phyloP scores from a whole-genome alignment of 2,113 vertebrate genomes.

The Glaucidium brasilianum region DNA sequence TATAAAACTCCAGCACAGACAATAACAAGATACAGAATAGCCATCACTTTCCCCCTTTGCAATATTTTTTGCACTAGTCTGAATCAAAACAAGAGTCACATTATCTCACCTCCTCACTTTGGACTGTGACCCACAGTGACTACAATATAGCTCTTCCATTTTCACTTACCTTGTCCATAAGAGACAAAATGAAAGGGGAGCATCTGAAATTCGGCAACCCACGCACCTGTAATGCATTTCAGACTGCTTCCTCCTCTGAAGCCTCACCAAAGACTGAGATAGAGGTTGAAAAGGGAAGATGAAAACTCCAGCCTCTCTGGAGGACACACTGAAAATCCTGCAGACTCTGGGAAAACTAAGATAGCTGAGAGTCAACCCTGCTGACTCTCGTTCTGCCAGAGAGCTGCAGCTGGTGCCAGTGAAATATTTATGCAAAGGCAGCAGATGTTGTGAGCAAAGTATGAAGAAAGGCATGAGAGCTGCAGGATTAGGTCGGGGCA shows the following conservation, averaged over 20 bases:
- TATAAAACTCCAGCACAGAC: neutral
- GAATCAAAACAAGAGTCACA: neutral
- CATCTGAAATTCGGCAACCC: neutral
- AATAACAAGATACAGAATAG: neutral
- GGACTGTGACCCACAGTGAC: neutral
- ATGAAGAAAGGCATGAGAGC: neutral
- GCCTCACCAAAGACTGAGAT: neutral
- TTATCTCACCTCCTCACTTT: neutral
- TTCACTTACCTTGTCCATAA: neutral
- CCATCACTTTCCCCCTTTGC: neutral
- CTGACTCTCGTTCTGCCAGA: conserved; percentile 18
- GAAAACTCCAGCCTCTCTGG: neutral
- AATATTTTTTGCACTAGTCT: neutral
- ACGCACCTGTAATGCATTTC: neutral
- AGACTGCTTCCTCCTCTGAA: neutral
- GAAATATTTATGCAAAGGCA: conserved; percentile 15
- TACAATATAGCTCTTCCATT: neutral
- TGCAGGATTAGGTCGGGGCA: neutral
- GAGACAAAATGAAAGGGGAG: neutral
- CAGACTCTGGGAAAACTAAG: neutral
- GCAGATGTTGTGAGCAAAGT: neutral
- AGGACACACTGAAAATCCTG: conserved; percentile 7
- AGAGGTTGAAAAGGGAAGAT: neutral
- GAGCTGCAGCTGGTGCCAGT: conserved; percentile 40
- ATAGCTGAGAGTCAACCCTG: neutral